Percentiles rank a stretch among this genome's conserved stretches.
Evolutionary conservation across 2,888 invertebrate genomes (phyloP).

Genomic region (Clistopyga incitator): DNA sequence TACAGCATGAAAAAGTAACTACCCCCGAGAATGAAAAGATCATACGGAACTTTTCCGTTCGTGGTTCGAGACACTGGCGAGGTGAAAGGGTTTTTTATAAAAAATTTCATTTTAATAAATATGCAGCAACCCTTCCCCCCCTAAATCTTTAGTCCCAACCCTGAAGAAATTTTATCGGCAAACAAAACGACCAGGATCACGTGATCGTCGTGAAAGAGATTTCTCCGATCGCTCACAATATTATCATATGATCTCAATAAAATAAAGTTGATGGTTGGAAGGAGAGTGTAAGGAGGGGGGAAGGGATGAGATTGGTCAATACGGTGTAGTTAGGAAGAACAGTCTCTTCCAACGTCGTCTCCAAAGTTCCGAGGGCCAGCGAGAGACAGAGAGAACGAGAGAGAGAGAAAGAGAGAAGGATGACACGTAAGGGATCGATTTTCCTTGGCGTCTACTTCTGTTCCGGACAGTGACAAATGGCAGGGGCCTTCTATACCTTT

Average conservation of each 20-base stretch:
- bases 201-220: conserved; percentile 37
- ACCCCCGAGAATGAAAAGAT: background rate
- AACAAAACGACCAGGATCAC: conserved; percentile 3
- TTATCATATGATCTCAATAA: conserved; percentile 75
- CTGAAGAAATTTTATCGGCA: background rate
- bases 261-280: conserved; percentile 58
- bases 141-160: background rate
- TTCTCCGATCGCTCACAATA: conserved; percentile 60
- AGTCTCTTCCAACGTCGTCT: conserved; percentile 18
- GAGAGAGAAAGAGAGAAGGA: conserved; percentile 64
- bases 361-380: conserved; percentile 21
- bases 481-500: conserved; percentile 74
- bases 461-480: conserved; percentile 83
- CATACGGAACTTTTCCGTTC: background rate
- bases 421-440: conserved; percentile 81
- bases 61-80: background rate
- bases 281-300: background rate
- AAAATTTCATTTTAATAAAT: too few relatives aligned
- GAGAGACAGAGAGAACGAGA: conserved; percentile 64
- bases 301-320: conserved; percentile 18
- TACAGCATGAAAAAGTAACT: conserved; percentile 4
- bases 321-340: conserved; percentile 12
- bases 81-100: too few relatives aligned
- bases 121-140: background rate
- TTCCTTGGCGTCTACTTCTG: conserved; percentile 81